Conservation (phyloP, 2,113 vertebrate species). For the Girardinichthys multiradiatus region DNA sequence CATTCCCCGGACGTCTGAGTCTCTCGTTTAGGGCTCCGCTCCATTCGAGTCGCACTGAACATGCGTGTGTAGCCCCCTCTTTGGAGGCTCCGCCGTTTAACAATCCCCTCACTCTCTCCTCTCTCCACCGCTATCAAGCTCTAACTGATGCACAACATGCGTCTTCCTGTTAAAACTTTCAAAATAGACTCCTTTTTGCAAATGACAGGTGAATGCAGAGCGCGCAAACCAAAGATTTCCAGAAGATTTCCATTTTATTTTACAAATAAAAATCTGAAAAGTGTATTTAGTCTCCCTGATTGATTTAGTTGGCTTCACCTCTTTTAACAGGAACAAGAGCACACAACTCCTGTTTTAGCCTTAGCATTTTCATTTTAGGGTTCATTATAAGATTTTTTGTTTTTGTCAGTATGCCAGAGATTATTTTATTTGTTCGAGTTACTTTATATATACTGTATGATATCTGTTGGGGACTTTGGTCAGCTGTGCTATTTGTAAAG, state of each 20-base stretch:
- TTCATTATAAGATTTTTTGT: too few relatives aligned
- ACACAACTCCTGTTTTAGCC: too few relatives aligned
- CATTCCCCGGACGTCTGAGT: conserved; percentile 78
- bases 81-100: conserved; percentile 56
- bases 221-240: not conserved
- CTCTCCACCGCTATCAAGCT: conserved; percentile 18
- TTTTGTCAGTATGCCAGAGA: too few relatives aligned
- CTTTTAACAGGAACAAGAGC: too few relatives aligned
- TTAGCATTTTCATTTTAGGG: too few relatives aligned
- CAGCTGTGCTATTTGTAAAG: too few relatives aligned
- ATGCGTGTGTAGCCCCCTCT: conserved; percentile 60
- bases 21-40: conserved; percentile 77
- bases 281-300: not conserved
- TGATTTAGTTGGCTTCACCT: too few relatives aligned
- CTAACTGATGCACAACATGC: rapidly evolving
- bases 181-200: conserved; percentile 10
- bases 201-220: not conserved
- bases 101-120: conserved; percentile 46
- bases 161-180: conserved; percentile 41
- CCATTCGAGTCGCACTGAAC: conserved; percentile 65
- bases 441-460: too few relatives aligned
- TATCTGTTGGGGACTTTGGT: too few relatives aligned
- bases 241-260: not conserved
- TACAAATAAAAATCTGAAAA: not conserved
- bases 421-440: too few relatives aligned